Percentiles rank a stretch among this genome's conserved stretches.
These are phyloP conservation scores for Morpho achilles DNA, from an alignment of 2,888 invertebrate species.

Conservation along the genomic window DNA sequence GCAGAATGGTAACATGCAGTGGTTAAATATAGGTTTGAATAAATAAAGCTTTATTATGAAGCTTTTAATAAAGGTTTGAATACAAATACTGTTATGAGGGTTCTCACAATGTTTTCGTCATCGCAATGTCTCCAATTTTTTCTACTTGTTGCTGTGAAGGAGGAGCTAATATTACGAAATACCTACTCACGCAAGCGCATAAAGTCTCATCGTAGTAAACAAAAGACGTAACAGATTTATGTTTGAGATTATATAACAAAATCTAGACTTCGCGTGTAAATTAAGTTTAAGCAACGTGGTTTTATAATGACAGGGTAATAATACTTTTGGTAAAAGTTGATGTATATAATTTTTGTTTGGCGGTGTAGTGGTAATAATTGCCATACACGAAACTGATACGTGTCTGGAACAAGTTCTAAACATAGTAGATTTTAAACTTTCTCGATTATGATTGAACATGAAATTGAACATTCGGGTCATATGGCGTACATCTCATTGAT, in stretches of 20 bases:
- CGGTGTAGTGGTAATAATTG: background rate
- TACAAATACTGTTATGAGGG: too few relatives aligned
- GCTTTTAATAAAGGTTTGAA: too few relatives aligned
- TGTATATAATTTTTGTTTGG: background rate
- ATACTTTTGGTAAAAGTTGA: conserved; percentile 9
- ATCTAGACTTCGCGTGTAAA: conserved; percentile 28
- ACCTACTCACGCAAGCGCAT: conserved; percentile 53
- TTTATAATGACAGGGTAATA: conserved; percentile 3
- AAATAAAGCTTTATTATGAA: too few relatives aligned
- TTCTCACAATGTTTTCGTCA: too few relatives aligned
- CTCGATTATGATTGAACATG: too few relatives aligned
- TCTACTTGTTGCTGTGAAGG: conserved; percentile 58
- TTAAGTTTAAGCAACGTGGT: conserved; percentile 10
- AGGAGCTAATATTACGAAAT: conserved; percentile 42
- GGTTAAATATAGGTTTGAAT: too few relatives aligned
- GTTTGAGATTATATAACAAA: conserved; percentile 21
- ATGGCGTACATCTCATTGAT: too few relatives aligned
- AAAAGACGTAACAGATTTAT: background rate
- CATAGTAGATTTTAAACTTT: too few relatives aligned
- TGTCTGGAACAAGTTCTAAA: too few relatives aligned
- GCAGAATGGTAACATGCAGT: too few relatives aligned
- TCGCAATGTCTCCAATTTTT: background rate
- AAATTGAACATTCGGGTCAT: too few relatives aligned
- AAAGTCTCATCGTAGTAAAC: conserved; percentile 16
- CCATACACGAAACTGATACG: too few relatives aligned